Percentiles rank a stretch among this genome's conserved stretches.
phyloP scores from a whole-genome alignment of 2,113 vertebrate genomes.

The Anseranas semipalmata region DNA sequence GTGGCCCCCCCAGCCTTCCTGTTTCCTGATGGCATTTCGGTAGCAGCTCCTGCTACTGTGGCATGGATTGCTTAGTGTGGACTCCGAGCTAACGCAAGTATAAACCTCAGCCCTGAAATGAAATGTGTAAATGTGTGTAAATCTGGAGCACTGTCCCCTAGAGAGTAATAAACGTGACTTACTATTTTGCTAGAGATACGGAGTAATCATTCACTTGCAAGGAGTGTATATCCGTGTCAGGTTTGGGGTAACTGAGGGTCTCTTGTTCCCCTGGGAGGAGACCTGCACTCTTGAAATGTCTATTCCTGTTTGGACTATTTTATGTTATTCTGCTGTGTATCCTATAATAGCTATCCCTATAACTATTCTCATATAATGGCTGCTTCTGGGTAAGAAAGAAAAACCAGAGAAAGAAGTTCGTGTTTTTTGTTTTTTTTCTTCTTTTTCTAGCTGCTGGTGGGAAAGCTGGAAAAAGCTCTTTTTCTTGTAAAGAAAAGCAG shows the following conservation, averaged over 20 bases:
- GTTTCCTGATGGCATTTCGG: background rate
- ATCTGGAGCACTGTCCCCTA: constrained; percentile 26
- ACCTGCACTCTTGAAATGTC: background rate
- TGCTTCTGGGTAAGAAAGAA: background rate
- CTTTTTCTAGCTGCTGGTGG: background rate
- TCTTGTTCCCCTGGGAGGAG: background rate
- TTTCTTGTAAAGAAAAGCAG: background rate
- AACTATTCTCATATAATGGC: background rate
- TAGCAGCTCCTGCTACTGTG: background rate
- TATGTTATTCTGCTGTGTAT: background rate
- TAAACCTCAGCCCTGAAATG: background rate
- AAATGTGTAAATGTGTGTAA: constrained; percentile 30
- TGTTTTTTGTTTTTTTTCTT: background rate
- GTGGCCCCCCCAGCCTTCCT: background rate
- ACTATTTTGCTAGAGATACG: constrained; percentile 21
- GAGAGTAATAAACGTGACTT: constrained; percentile 30
- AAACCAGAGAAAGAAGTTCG: background rate
- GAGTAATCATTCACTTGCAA: background rate
- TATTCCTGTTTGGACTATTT: constrained; percentile 23
- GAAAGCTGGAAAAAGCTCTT: background rate
- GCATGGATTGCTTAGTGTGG: background rate
- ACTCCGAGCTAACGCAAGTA: background rate
- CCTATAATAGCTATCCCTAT: background rate
- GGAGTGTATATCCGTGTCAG: background rate
- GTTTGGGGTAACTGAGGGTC: constrained; percentile 24